Base-by-base conservation (phyloP, 1,140 invertebrate species). In the Magallana angulata region DNA sequence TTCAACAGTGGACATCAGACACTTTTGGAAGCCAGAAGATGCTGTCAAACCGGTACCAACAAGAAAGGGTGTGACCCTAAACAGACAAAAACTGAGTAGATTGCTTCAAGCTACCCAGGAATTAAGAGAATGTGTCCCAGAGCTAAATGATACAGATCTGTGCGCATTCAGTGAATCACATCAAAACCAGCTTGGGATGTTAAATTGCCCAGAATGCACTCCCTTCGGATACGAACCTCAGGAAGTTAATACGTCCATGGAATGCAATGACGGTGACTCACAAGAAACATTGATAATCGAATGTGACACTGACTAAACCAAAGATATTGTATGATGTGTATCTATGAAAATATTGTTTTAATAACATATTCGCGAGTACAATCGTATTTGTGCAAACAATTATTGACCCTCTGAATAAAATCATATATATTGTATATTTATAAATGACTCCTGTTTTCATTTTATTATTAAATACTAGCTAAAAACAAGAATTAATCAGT, bases 11-110 rank as follows among this genome's bases (percentile, higher is more conserved):
- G 84, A 85, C 56, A 85, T 85, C 16, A 64, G 84, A 76, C 84
- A 85, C 84, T 76, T 76, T 76, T 85, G 84, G 84, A 85, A 85
- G 24, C 84, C 84, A 48, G 62, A 36, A 9, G 84, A 76, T 59
- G 62, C 71, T n/a, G 9, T 24, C 11, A 56, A 86, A 81, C 71
- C 71, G 18, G 71, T 86, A 14, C 62, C 85, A 57, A 86, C 85
- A 36, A 80, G 71, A 30, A 86, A 81, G 59, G 85, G 85, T 58
- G 57, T 86, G 18, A n/a, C 85, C 71, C 57, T 81, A 16, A 86
- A 86, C 71, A 85, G 76, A 85, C 68, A 76, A 14, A 85, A 85
- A 76, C 18, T 83, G 82, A 59, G 11, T 12, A 82, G 9, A 82
- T 84, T 84, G 60, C 82, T 84, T 12, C 58, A 62, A 30, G 59